These are phyloP conservation scores for Drosophila quadrilineata DNA, from an alignment of 1,140 invertebrate genomes.

Conservation along the genomic window DNA sequence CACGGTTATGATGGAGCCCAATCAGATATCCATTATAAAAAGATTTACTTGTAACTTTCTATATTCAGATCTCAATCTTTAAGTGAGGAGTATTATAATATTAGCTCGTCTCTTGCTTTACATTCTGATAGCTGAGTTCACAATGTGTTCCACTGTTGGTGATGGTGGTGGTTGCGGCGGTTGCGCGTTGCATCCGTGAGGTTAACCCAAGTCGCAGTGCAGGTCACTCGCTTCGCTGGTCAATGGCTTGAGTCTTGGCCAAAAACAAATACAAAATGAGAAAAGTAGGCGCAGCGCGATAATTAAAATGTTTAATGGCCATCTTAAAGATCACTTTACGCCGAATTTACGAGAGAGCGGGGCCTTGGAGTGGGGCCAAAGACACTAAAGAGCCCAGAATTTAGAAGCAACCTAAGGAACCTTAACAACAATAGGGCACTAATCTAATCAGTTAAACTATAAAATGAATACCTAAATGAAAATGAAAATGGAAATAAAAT, in stretches of 20 bases:
- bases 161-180: not conserved
- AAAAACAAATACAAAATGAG: slow-evolving; percentile 27
- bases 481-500: too few species aligned
- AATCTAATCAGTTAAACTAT: slow-evolving; percentile 65
- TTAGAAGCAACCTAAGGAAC: not conserved
- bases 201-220: slow-evolving; percentile 3
- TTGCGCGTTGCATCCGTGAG: not conserved
- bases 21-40: too few species aligned
- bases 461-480: too few species aligned
- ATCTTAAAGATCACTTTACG: slow-evolving; percentile 72
- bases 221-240: slow-evolving; percentile 39
- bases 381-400: slow-evolving; percentile 16
- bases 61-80: too few species aligned
- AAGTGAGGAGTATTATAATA: too few species aligned
- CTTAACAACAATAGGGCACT: slow-evolving; percentile 52
- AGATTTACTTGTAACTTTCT: too few species aligned
- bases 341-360: slow-evolving; percentile 59
- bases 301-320: slow-evolving; percentile 76
- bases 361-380: not conserved
- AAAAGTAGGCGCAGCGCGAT: slow-evolving; percentile 46
- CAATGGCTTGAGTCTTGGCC: slow-evolving; percentile 3
- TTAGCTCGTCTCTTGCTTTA: too few species aligned
- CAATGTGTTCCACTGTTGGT: slow-evolving; percentile 18
- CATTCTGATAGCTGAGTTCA: not conserved
- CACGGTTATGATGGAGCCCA: too few species aligned